Conservation (phyloP, 2,797 vertebrate species). For the Lepilemur ruficaudatus region DNA sequence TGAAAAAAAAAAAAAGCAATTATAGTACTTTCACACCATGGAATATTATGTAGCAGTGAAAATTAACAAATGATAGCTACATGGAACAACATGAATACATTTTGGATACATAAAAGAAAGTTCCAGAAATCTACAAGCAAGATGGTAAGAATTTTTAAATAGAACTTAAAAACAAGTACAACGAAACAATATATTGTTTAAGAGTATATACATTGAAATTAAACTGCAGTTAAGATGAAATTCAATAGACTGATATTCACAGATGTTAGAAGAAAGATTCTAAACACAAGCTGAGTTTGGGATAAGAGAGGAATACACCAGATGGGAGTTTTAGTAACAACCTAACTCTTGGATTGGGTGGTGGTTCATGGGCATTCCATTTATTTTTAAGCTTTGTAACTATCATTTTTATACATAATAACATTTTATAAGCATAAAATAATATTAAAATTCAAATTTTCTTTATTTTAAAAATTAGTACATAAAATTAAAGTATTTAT, state of each 20-base stretch:
- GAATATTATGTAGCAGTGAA: neutral
- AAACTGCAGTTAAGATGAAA: neutral
- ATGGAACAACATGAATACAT: neutral
- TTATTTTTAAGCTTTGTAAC: neutral
- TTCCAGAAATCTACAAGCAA: neutral
- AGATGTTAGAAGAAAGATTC: neutral
- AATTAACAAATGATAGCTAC: neutral
- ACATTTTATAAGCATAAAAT: neutral
- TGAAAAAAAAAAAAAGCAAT: neutral
- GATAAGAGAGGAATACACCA: neutral
- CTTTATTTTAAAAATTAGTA: neutral
- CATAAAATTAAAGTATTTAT: neutral
- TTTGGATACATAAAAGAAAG: neutral
- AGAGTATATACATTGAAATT: neutral
- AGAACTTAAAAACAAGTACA: constrained; percentile 5
- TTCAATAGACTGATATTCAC: neutral
- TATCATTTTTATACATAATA: neutral
- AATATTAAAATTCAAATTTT: neutral
- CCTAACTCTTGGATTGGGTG: neutral
- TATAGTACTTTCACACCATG: neutral
- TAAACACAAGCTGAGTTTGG: neutral
- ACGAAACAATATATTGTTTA: neutral
- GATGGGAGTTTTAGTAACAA: neutral
- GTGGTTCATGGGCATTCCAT: neutral
- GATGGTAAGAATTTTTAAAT: neutral